Evolutionary conservation across 2,888 invertebrate species (phyloP).

Genomic region (Torymus auratus): DNA sequence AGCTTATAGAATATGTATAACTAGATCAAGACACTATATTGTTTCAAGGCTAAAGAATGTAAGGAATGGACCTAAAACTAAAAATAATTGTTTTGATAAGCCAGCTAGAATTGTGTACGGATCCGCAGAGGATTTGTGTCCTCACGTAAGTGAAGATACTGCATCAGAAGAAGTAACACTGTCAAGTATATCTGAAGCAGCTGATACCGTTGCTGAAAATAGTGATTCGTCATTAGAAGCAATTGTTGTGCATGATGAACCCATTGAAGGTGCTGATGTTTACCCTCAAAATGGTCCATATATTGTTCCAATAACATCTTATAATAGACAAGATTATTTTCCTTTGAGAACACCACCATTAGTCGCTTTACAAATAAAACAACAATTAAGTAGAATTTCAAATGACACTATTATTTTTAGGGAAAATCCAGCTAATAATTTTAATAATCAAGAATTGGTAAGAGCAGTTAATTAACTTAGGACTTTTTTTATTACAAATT

Average conservation of each 20-base stretch:
- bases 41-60: conserved; percentile 36
- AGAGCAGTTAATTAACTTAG: not conserved
- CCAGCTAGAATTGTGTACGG: conserved; percentile 37
- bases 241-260: conserved; percentile 41
- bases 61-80: not conserved
- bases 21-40: conserved; percentile 38
- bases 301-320: conserved; percentile 9
- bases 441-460: not conserved
- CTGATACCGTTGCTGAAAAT: not conserved
- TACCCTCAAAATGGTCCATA: conserved; percentile 27
- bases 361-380: conserved; percentile 32
- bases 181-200: not conserved
- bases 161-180: not conserved
- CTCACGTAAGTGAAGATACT: not conserved
- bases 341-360: conserved; percentile 60
- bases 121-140: conserved; percentile 5
- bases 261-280: conserved; percentile 29
- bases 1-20: conserved; percentile 49
- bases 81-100: conserved; percentile 23
- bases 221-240: conserved; percentile 38
- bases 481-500: conserved; percentile 24
- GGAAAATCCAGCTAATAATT: not conserved
- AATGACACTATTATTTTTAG: conserved; percentile 25
- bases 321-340: conserved; percentile 56
- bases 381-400: not conserved